A percentile compares a stretch with the other conserved stretches of the same genome.
These are phyloP conservation scores for Thaumetopoea pityocampa DNA, from an alignment of 1,140 invertebrate genomes.

Conservation along the genomic window DNA sequence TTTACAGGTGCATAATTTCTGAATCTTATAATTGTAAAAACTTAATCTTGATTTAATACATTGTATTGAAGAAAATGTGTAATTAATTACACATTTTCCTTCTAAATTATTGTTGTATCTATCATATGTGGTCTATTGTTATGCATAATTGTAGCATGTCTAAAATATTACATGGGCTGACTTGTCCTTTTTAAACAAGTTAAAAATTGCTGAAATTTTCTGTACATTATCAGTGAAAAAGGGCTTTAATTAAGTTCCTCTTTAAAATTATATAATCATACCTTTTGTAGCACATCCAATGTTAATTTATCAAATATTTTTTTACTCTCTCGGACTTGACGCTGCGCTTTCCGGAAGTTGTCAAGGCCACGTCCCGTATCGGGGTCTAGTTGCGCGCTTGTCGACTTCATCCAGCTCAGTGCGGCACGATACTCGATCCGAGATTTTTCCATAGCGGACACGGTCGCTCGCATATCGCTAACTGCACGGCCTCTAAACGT, in stretches of 20 bases:
- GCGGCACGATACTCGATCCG: constrained; percentile 97
- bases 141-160: no score
- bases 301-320: constrained; percentile 95
- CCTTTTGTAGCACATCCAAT: constrained; percentile 97
- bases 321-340: constrained; percentile 86
- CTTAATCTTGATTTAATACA: no score
- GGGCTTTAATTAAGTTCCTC: no score
- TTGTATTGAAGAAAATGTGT: constrained; percentile 4
- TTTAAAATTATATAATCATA: constrained; percentile 22
- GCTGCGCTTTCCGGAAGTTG: constrained; percentile 94
- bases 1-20: no score
- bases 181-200: no score
- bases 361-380: constrained; percentile 97
- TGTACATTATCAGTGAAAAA: no score
- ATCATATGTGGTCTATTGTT: no score
- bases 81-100: no score
- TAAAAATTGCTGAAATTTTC: no score
- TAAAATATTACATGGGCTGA: no score
- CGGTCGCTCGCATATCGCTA: constrained; percentile 93
- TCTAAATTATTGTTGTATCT: no score
- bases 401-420: constrained; percentile 99
- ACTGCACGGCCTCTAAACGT: constrained; percentile 96
- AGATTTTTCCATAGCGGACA: constrained; percentile 95
- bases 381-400: constrained; percentile 96
- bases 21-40: no score